Base-by-base conservation (phyloP, 2,888 invertebrate genomes). In the Acronicta alni region DNA sequence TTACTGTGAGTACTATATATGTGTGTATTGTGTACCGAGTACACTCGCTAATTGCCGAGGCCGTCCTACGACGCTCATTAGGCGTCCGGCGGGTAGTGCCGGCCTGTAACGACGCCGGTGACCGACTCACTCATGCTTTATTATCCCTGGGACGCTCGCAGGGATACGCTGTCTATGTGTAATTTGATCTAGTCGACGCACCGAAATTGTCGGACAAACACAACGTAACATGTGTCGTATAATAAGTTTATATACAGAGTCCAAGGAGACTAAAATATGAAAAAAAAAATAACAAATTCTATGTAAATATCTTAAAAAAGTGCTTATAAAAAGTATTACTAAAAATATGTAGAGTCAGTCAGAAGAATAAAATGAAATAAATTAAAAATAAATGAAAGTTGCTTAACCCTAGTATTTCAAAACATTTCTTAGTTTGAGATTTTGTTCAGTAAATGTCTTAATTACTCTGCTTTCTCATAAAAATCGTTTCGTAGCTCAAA, bases 1-100 rank as follows among this genome's bases (percentile, higher is more conserved):
- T 20, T 17, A 17, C 10, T n/a, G 41, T 20, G 14, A 14, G 18
- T 20, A n/a, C 10, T 17, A n/a, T 7, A 9, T 38, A n/a, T 20
- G 41, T 41, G 12, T 20, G 12, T 16, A 41, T 32, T 42, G 59
- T 49, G 49, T 37, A 41, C 15, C 37, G 18, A 46, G 46, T 56
- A 46, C 45, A 56, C 45, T 20, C 37, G 37, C 46, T 55, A 60
- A 60, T 51, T 51, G 46, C 45, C 46, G 39, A 17, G 35, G 35
- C 35, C 37, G 46, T 42, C 35, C 43, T 18, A 32, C 43, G 49
- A 35, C 45, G 30, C 55, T 60, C 49, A 51, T 60, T 55, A 60
- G 32, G 38, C 16, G 23, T 23, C 26, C 12, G 48, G 20, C 8
- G 32, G 8, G 3, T 6, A n/a, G n/a, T 9, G 16, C 23, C 16